Evolutionary conservation across 30 jellyfish, hydroid and myxozoan species (phyloP).

Genomic region (Cassiopea andromeda): DNA sequence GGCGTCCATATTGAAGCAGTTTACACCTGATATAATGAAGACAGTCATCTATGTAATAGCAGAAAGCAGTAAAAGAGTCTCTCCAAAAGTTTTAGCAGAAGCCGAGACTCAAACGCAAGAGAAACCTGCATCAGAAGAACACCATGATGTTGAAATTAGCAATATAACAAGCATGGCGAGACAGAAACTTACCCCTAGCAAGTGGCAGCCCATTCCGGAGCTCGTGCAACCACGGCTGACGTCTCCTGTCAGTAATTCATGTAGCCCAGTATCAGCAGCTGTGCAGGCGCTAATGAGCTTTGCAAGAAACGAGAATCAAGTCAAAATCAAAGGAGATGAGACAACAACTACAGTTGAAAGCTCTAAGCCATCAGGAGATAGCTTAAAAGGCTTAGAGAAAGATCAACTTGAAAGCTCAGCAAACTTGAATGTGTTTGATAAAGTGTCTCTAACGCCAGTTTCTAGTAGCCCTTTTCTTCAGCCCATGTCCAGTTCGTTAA

Average conservation of each 20-base stretch:
- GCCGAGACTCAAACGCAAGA: constrained; percentile 22
- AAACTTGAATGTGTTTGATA: constrained; percentile 20
- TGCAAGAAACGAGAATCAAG: constrained; percentile 38
- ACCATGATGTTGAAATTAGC: constrained; percentile 64
- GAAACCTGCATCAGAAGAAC: constrained; percentile 34
- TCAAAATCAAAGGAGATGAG: not conserved
- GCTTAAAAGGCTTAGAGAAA: not conserved
- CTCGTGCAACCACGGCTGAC: constrained; percentile 79
- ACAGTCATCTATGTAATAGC: constrained; percentile 62
- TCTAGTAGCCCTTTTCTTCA: constrained; percentile 65
- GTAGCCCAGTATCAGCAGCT: constrained; percentile 97
- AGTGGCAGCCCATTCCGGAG: constrained; percentile 67
- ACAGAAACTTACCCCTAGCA: not conserved
- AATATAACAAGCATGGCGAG: constrained; percentile 54
- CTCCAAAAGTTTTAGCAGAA: constrained; percentile 17
- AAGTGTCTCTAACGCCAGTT: constrained; percentile 21
- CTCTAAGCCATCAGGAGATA: not conserved
- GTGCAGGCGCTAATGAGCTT: constrained; percentile 96
- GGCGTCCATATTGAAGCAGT: constrained; percentile 77
- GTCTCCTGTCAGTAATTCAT: constrained; percentile 82
- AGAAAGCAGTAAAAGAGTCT: constrained; percentile 31
- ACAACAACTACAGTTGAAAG: not conserved
- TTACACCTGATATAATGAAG: constrained; percentile 83
- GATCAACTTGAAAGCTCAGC: constrained; percentile 14
- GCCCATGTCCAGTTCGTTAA: constrained; percentile 41